These are phyloP conservation scores for Pangasius djambal DNA, from an alignment of 2,797 vertebrate genomes.

Conservation along the genomic window DNA sequence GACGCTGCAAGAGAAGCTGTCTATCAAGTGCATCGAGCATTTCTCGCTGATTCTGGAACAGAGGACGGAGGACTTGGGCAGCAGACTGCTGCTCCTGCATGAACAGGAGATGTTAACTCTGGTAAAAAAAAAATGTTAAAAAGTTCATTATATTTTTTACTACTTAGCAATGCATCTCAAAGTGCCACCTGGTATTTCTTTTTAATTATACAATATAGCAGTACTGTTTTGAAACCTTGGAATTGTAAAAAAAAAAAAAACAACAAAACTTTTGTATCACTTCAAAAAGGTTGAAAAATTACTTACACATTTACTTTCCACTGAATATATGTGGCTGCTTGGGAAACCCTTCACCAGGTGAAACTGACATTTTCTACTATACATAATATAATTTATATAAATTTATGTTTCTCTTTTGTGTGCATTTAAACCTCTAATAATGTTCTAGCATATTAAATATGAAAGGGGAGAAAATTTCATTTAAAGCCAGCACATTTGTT, in stretches of 20 bases:
- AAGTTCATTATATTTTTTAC: not conserved
- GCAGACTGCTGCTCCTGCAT: slow-evolving; percentile 92
- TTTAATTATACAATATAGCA: not conserved
- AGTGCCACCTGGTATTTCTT: not conserved
- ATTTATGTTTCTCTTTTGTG: too few relatives aligned
- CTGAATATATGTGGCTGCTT: not conserved
- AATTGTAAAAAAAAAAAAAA: too few relatives aligned
- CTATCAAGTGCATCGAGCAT: slow-evolving; percentile 98
- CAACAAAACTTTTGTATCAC: not conserved
- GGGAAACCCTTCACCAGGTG: not conserved
- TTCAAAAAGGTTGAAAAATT: not conserved
- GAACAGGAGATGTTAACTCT: slow-evolving; percentile 98
- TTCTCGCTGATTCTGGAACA: slow-evolving; percentile 98
- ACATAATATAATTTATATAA: too few relatives aligned
- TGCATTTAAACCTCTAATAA: too few relatives aligned
- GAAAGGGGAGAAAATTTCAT: too few relatives aligned
- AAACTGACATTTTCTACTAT: too few relatives aligned
- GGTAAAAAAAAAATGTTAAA: slow-evolving; percentile 73
- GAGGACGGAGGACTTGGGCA: slow-evolving; percentile 86
- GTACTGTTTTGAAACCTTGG: not conserved
- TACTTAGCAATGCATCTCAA: not conserved
- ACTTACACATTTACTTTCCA: too few relatives aligned
- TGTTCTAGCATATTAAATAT: too few relatives aligned
- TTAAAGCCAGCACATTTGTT: not conserved
- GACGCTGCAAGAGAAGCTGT: slow-evolving; percentile 98